Conservation (phyloP, 2,888 invertebrate species). For the Phorcus lineatus region DNA sequence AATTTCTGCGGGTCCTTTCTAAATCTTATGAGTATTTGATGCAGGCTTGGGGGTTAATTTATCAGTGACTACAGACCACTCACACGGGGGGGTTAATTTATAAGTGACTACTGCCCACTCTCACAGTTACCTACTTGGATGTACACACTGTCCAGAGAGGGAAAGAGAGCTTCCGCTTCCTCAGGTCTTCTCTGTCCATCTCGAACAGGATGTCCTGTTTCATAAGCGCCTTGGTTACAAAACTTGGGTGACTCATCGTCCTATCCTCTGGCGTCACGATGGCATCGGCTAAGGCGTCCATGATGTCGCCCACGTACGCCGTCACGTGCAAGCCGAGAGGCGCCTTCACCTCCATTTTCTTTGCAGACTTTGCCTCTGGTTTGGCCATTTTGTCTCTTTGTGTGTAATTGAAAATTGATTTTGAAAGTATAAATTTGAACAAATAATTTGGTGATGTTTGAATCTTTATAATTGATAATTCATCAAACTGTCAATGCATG, state of each 20-base stretch:
- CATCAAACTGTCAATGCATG: too few relatives aligned
- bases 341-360: background rate
- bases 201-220: conserved; percentile 2
- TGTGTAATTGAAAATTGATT: too few relatives aligned
- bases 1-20: too few relatives aligned
- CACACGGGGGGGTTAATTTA: too few relatives aligned
- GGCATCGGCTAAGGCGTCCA: background rate
- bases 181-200: background rate
- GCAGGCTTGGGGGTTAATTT: too few relatives aligned
- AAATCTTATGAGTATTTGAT: too few relatives aligned
- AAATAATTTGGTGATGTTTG: too few relatives aligned
- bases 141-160: conserved; percentile 6
- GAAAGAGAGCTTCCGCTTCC: background rate
- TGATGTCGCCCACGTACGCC: conserved; percentile 16
- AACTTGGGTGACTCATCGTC: background rate
- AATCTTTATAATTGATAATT: too few relatives aligned
- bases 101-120: too few relatives aligned
- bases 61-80: too few relatives aligned
- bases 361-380: background rate
- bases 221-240: conserved; percentile 7
- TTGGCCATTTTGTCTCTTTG: background rate
- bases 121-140: too few relatives aligned
- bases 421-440: too few relatives aligned
- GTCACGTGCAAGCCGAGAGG: background rate
- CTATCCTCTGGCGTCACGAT: conserved; percentile 19